phyloP scores from a whole-genome alignment of 2,113 vertebrate species.

The Urocolius indicus region DNA sequence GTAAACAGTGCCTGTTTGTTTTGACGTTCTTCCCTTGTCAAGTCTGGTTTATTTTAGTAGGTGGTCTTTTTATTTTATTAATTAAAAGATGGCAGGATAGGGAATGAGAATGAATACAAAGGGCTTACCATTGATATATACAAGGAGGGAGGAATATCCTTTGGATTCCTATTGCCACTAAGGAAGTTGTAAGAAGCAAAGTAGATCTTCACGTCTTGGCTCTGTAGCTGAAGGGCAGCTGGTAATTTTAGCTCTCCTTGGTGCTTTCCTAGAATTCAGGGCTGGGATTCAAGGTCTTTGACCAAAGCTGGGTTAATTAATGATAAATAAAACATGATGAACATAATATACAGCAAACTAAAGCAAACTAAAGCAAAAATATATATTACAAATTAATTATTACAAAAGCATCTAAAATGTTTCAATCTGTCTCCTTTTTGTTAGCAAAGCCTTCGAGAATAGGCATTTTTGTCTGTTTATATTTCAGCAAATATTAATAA shows the following conservation, averaged over 20 bases:
- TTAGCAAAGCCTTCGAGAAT: background rate
- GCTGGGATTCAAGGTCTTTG: slow-evolving; percentile 1
- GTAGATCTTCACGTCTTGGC: slow-evolving; percentile 5
- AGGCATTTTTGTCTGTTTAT: background rate
- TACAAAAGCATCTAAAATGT: background rate
- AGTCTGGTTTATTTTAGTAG: slow-evolving; percentile 66
- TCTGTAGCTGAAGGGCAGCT: background rate
- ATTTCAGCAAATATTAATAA: background rate
- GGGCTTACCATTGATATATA: background rate
- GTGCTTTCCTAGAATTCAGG: background rate
- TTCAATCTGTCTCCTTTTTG: background rate
- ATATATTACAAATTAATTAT: background rate
- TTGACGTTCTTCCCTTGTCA: slow-evolving; percentile 54
- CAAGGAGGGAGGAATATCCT: background rate
- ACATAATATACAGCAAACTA: background rate
- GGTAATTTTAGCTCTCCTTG: background rate
- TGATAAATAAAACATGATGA: background rate
- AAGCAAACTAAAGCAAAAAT: slow-evolving; percentile 2
- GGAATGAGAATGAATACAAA: background rate
- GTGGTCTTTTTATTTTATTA: slow-evolving; percentile 54
- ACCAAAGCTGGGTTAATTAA: slow-evolving; percentile 1
- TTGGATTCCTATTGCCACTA: background rate
- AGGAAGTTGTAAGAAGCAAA: slow-evolving; percentile 11
- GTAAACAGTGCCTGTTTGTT: slow-evolving; percentile 54
- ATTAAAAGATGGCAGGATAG: slow-evolving; percentile 19